Percentiles rank a stretch among this genome's conserved stretches.
These are phyloP conservation scores for Frankliniella fusca DNA, from an alignment of 2,888 invertebrate species.

Conservation along the genomic window DNA sequence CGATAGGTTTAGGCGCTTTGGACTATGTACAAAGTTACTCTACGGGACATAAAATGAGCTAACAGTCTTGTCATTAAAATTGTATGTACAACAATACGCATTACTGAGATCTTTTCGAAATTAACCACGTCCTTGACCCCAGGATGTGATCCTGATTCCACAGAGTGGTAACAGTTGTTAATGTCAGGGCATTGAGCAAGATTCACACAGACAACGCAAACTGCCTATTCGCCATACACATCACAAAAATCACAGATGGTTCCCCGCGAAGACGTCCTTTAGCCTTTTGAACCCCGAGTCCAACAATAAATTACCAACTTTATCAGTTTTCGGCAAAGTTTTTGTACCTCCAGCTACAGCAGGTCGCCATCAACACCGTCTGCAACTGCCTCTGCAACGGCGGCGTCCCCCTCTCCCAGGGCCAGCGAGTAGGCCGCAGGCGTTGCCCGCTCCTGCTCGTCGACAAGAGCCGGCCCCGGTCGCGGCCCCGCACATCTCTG, in stretches of 20 bases:
- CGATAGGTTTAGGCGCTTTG: neutral
- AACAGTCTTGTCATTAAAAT: neutral
- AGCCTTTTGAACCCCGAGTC: neutral
- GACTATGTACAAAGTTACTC: neutral
- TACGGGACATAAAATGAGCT: neutral
- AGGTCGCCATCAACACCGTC: neutral
- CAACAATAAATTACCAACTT: neutral
- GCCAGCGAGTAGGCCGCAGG: neutral
- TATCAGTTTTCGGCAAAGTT: too few relatives aligned
- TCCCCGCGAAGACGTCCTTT: neutral
- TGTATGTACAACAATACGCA: neutral
- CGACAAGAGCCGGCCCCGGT: neutral
- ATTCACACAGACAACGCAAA: neutral
- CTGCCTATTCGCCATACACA: neutral
- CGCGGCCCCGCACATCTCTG: neutral
- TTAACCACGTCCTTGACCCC: neutral
- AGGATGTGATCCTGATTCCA: neutral
- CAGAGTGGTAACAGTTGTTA: too few relatives aligned
- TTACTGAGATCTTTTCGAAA: slow-evolving; percentile 17
- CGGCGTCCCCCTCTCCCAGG: neutral
- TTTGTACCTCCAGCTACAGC: neutral
- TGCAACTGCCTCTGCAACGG: neutral
- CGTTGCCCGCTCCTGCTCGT: neutral
- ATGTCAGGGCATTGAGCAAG: neutral
- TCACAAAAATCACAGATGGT: slow-evolving; percentile 22